Conservation (phyloP, 2,888 invertebrate species). For the Calliphora vomitoria region DNA sequence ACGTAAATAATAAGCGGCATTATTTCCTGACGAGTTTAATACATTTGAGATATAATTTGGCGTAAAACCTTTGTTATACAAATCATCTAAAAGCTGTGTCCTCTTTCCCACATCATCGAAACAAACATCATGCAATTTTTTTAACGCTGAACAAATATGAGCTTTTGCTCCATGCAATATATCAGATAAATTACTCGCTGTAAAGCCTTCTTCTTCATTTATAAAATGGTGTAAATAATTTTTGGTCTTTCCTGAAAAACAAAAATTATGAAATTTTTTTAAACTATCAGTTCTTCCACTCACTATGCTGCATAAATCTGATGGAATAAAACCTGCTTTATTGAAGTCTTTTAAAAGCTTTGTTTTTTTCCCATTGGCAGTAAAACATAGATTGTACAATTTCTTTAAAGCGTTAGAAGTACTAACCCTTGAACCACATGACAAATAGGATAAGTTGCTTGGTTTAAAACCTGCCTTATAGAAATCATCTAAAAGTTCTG, state of each 20-base stretch:
- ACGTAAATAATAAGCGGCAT: background rate
- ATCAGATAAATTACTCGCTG: no score
- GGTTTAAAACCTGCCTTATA: background rate
- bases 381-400: background rate
- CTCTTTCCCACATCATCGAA: background rate
- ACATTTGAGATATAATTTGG: background rate
- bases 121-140: background rate
- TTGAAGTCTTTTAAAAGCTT: no score
- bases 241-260: no score
- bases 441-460: background rate
- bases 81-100: background rate
- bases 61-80: background rate
- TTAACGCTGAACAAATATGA: background rate
- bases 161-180: no score
- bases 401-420: background rate
- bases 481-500: conserved; percentile 2
- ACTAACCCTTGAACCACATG: background rate
- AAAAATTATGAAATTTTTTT: no score
- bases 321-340: no score
- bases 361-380: no score
- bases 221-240: no score
- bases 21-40: background rate
- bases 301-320: no score
- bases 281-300: no score
- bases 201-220: no score